Base-by-base conservation (phyloP, 2,113 vertebrate genomes). In the Cathartes aura region DNA sequence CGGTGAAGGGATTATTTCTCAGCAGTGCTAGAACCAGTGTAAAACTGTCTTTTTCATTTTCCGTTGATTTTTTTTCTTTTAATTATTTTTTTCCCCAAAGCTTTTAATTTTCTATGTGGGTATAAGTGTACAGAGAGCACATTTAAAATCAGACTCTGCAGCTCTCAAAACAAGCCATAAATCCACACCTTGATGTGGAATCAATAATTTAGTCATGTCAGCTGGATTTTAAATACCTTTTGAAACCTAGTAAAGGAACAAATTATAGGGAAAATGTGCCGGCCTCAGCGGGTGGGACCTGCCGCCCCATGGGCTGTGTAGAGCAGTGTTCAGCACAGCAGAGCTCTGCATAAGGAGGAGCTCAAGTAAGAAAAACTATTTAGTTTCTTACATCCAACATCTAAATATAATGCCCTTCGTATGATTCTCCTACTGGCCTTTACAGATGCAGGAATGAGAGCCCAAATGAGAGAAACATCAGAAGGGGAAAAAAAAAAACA, bases 281-380 rank as follows among this genome's bases (percentile, higher is more conserved):
- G 17, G 74, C n/a, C 68, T 93, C 78, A 82, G 91, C 6, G 16
- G 87, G 89, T 48, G 56, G 53, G 91, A 92, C 94, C 89, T 97
- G 89, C 53, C 71, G 75, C 52, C 48, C 34, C 42, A 15, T 3
- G 68, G 91, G 43, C 58, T 59, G 56, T 24, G 26, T 6, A n/a
- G 32, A 75, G 43, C 59, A 38, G 34, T 3, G 24, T 34, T 73
- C 29, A 48, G 82, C 29, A 22, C 30, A 80, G 87, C 89, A 82
- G 75, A 95, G 82, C 58, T 85, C 62, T 63, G 76, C 47, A 7
- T 7, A 4, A 20, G 53, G 83, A 93, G 66, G 23, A 48, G 53
- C 78, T 91, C 24, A 52, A 71, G 62, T 19, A 42, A 60, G 83
- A 30, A 89, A 89, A 96, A 76, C 8, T 3, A 3, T 18, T 82